Conservation (phyloP, 2,113 vertebrate genomes). For the Dolichotis patagonum region DNA sequence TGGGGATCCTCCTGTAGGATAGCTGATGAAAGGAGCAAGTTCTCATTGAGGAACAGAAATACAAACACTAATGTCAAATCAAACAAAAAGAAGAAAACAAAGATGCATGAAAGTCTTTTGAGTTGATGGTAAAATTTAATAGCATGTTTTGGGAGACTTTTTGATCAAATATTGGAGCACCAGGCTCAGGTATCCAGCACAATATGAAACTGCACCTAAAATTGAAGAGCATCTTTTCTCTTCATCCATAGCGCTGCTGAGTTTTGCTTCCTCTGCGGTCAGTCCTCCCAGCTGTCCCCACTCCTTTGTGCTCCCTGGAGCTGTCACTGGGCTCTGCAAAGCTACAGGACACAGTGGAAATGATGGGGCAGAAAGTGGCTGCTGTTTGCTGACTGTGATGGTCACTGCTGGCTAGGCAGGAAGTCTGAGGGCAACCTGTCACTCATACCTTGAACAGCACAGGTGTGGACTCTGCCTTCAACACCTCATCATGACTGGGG, state of each 20-base stretch:
- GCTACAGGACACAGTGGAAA: neutral
- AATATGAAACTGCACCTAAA: neutral
- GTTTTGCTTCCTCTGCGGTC: neutral
- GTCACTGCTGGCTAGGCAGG: neutral
- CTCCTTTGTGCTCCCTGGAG: neutral
- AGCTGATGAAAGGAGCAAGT: neutral
- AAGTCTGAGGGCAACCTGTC: neutral
- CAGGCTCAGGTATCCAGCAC: neutral
- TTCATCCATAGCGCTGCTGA: fast-evolving
- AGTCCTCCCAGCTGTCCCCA: neutral
- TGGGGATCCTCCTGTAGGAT: neutral
- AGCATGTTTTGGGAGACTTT: neutral
- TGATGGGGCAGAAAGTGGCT: no score
- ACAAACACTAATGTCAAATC: neutral
- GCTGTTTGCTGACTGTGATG: neutral
- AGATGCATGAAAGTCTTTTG: neutral
- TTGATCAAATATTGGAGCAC: neutral
- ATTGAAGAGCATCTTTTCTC: no score
- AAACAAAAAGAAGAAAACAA: neutral
- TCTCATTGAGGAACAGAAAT: neutral
- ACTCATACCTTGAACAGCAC: neutral
- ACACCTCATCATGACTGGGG: neutral
- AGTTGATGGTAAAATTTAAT: neutral
- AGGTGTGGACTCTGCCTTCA: neutral
- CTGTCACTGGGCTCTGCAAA: no score